Evolutionary conservation across 1,140 invertebrate species (phyloP).

Genomic region (Drosophila erecta): DNA sequence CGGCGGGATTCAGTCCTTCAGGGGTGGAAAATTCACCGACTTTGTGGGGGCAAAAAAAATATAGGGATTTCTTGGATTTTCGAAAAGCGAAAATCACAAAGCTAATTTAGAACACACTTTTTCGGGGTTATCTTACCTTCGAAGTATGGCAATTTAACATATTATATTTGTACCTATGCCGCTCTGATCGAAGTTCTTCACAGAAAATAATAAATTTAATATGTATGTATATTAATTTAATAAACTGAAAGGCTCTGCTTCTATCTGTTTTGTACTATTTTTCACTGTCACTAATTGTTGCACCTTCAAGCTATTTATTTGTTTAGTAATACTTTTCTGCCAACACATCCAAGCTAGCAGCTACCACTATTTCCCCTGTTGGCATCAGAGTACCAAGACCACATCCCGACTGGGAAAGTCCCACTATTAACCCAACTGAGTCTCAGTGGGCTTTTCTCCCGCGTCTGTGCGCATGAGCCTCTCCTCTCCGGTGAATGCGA

Average conservation of each 20-base stretch:
- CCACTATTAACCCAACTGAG: conserved; percentile 7
- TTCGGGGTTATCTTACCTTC: not conserved
- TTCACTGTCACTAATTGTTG: not conserved
- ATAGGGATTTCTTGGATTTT: conserved; percentile 15
- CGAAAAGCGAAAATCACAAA: not conserved
- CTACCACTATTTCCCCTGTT: conserved; percentile 1
- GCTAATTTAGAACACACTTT: no score
- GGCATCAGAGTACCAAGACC: not conserved
- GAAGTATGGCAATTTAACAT: no score
- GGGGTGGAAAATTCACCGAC: conserved; percentile 21
- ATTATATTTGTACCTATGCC: no score
- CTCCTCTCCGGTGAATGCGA: conserved; percentile 4
- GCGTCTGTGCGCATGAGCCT: not conserved
- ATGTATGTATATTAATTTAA: no score
- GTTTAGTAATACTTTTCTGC: not conserved
- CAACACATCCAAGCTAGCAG: not conserved
- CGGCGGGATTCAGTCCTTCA: not conserved
- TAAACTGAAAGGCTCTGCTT: no score
- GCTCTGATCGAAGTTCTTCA: no score
- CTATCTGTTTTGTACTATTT: no score
- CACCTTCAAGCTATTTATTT: not conserved
- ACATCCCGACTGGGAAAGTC: conserved; percentile 8
- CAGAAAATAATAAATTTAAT: no score
- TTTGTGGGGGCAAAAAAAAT: not conserved
- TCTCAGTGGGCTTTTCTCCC: not conserved